phyloP scores from a whole-genome alignment of 2,797 vertebrate species.

The Clamator glandarius region DNA sequence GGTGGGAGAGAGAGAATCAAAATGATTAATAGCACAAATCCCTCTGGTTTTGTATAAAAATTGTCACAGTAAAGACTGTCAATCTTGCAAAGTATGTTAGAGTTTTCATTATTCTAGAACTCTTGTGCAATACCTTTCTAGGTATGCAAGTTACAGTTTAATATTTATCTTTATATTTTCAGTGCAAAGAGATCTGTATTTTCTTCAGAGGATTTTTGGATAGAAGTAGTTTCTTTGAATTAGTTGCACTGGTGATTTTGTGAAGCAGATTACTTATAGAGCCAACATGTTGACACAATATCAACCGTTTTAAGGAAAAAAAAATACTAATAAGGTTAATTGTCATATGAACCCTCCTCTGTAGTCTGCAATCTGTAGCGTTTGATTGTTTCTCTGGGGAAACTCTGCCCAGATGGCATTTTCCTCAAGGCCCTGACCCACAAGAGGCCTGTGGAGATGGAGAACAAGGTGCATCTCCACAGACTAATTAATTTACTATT shows the following conservation, averaged over 20 bases:
- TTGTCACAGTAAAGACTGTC: background rate
- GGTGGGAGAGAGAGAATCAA: background rate
- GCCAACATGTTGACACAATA: conserved; percentile 80
- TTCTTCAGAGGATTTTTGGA: conserved; percentile 51
- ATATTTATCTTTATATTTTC: conserved; percentile 22
- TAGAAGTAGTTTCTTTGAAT: conserved; percentile 48
- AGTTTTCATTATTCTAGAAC: background rate
- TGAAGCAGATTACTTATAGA: conserved; percentile 79
- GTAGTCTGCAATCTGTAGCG: conserved; percentile 85
- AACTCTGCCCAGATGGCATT: conserved; percentile 94
- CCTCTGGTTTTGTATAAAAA: background rate
- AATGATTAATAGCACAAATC: background rate
- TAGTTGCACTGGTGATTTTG: conserved; percentile 63
- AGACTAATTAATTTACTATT: conserved; percentile 99
- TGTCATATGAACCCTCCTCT: conserved; percentile 93
- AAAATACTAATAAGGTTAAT: conserved; percentile 98
- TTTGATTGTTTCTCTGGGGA: conserved; percentile 89
- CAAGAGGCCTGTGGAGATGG: conserved; percentile 88
- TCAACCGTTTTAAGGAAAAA: conserved; percentile 65
- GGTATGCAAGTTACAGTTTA: background rate
- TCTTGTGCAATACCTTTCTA: background rate
- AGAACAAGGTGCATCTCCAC: conserved; percentile 97
- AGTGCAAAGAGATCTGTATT: background rate
- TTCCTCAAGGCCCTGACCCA: conserved; percentile 92
- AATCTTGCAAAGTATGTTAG: background rate